phyloP scores from a whole-genome alignment of 2,888 invertebrate species.

The Himalopsyche anomala region DNA sequence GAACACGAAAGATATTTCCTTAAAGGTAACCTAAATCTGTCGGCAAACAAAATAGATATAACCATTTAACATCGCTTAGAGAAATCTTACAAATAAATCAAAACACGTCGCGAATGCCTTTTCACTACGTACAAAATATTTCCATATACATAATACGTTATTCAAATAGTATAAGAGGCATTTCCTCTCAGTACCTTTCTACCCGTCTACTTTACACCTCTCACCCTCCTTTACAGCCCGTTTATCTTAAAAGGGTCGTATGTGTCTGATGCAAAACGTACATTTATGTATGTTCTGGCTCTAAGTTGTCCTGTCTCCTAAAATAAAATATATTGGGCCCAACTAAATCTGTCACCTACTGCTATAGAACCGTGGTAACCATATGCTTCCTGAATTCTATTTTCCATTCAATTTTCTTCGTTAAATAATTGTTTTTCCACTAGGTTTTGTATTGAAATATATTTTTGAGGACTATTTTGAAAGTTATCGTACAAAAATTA shows the following conservation, averaged over 20 bases:
- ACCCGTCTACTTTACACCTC: conserved; percentile 43
- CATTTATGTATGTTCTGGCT: conserved; percentile 48
- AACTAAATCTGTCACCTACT: conserved; percentile 60
- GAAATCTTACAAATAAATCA: conserved; percentile 37
- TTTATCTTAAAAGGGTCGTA: conserved; percentile 51
- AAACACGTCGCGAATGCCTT: conserved; percentile 22
- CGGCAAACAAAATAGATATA: conserved; percentile 26
- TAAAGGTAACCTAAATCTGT: conserved; percentile 33
- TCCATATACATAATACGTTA: conserved; percentile 42
- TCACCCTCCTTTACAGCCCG: conserved; percentile 27
- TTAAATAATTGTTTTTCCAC: no score
- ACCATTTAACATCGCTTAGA: conserved; percentile 31
- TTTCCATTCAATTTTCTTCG: no score
- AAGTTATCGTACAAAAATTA: no score
- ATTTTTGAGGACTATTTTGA: no score
- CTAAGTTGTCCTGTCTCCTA: conserved; percentile 56
- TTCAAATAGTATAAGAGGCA: conserved; percentile 33
- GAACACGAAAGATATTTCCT: conserved; percentile 2
- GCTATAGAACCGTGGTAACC: conserved; percentile 31
- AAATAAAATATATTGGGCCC: conserved; percentile 61
- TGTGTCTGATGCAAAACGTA: conserved; percentile 49
- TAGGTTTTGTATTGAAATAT: no score
- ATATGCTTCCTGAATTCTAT: neutral
- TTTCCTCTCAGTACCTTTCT: conserved; percentile 41
- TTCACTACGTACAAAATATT: conserved; percentile 27